Evolutionary conservation across 2,888 invertebrate species (phyloP), one percentile per base, ranked within the genome.

Genomic region (Hyles lineata): DNA sequence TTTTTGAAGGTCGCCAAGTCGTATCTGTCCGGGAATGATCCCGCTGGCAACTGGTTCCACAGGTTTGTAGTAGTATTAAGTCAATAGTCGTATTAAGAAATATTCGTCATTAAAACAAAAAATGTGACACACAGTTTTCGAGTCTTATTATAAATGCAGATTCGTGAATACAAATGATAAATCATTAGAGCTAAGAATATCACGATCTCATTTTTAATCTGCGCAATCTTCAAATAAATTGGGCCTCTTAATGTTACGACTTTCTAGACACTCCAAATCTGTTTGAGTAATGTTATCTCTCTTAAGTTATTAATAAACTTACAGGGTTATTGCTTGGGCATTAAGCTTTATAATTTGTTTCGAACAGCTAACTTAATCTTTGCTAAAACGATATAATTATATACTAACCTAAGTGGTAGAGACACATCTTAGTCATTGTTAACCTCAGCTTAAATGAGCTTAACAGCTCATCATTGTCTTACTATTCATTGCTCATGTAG

Each of bases 221-320:
- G 63, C 43, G 43, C 63, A 43, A 43, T 67, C 63, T 43, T 21
- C 43, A 67, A 63, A 63, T 67, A 23, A 23, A 67, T 43, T 67
- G 43, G 15, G 43, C 23, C 43, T 67, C 43, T 50, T 67, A 67
- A 17, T 43, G 50, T 67, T 23, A 67, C 67, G 43, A 50, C 50
- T 67, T 67, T 63, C 43, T 67, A 32, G 55, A 62, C n/a, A 21
- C 6, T 21, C 23, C 43, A 43, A 67, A 67, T 23, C 23, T 23
- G 63, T 50, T 67, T 50, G 67, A 63, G 50, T 23, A 67, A 67
- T 67, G 15, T 67, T 67, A 62, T 32, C 32, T 62, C 43, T 43
- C 43, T 43, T 43, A 43, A 43, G 35, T 43, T 63, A 35, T 63
- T 61, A 32, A 19, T 19, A 61, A 25, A 62, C 32, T 7, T 62